Percentiles rank a stretch among this genome's conserved stretches.
Evolutionary conservation across 2,113 vertebrate species (phyloP).

Genomic region (Gopherus evgoodei): DNA sequence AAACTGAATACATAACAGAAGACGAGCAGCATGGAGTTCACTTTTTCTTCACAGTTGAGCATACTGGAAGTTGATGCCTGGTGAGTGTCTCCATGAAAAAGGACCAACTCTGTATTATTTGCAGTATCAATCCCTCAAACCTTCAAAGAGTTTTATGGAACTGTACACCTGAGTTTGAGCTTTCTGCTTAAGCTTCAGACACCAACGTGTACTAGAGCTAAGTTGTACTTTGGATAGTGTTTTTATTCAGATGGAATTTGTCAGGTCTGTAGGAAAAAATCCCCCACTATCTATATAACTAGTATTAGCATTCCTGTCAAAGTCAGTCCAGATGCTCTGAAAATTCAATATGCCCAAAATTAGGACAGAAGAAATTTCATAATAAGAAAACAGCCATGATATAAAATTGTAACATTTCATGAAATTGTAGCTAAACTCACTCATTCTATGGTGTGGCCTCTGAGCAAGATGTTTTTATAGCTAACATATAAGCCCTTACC

Average conservation of each 20-base stretch:
- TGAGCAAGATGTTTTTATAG: background rate
- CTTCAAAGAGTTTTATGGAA: background rate
- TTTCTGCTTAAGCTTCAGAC: background rate
- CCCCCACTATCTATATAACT: accelerated
- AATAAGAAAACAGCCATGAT: background rate
- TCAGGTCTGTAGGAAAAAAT: background rate
- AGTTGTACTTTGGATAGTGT: background rate
- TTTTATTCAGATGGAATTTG: background rate
- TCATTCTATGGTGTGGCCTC: background rate
- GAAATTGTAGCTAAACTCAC: background rate
- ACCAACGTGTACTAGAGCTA: background rate
- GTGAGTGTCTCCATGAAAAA: background rate
- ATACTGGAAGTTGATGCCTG: background rate
- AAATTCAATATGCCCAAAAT: background rate
- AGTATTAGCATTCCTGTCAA: background rate
- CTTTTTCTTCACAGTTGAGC: background rate
- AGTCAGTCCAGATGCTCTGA: background rate
- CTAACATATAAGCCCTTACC: background rate
- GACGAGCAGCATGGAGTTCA: background rate
- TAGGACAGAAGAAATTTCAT: background rate
- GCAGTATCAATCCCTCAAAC: background rate
- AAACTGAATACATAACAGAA: background rate
- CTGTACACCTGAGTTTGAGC: background rate
- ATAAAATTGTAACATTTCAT: background rate
- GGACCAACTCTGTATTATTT: background rate